Evolutionary conservation across 2,888 invertebrate species (phyloP), one percentile per base, ranked within the genome.

Genomic region (Slavum lentiscoides): DNA sequence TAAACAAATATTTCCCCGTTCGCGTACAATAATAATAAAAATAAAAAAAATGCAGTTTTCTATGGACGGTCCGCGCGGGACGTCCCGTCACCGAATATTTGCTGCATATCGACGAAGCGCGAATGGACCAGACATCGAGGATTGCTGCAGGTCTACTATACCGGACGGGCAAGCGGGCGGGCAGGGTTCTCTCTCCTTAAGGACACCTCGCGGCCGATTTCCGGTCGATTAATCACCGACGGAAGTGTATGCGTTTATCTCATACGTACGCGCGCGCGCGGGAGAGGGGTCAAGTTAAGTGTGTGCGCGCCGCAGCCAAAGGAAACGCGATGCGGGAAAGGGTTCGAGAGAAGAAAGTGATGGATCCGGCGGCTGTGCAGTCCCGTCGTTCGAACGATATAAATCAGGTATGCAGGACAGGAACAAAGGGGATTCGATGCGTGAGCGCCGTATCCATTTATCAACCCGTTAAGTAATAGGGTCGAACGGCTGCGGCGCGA

Each of bases 401-500:
- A 80, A 80, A 80, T 80, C 80, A 80, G 80, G 80, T 80, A 80
- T 80, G 72, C 80, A 64, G 70, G 80, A 80, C 80, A 80, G 80
- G 70, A 80, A 80, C 80, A 80, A 80, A 80, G 64, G 80, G 80
- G 62, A 61, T 72, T 80, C 80, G 80, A 80, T 80, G 74, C 21
- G 39, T 21, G 39, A 59, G 66, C 58, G 37, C 64, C 58, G 80
- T 80, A 80, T 80, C 80, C 80, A 80, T 80, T 80, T 80, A 80
- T 80, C 80, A 80, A 80, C 80, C 80, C 80, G 80, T 80, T 80
- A 80, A 80, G 80, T 80, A 80, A 80, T 72, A 80, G 80, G 80
- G 80, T 80, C 80, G 80, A 80, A 72, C 80, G 69, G 69, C 37
- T 17, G 53, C 6, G 62, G 43, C 15, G 15, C n/a, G 53, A 39